A percentile compares a stretch with the other conserved stretches of the same genome.
Conservation (phyloP, 2,888 invertebrate genomes). For the Amiota minor region DNA sequence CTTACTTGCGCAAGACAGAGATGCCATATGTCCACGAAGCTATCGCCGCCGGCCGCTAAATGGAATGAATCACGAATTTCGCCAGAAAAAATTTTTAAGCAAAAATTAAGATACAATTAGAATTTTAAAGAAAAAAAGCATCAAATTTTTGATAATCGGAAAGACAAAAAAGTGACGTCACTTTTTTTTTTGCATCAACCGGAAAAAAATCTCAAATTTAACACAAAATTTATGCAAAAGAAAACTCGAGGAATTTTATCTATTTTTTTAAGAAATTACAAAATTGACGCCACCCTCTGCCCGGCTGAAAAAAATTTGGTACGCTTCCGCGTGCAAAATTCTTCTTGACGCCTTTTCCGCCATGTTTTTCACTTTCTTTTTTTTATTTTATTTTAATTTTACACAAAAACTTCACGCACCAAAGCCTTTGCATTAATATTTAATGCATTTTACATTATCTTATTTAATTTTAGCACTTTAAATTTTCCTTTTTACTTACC, state of each 20-base stretch:
- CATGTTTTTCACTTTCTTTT: constrained; percentile 43
- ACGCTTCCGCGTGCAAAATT: background rate
- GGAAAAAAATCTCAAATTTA: background rate
- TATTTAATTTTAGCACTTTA: background rate
- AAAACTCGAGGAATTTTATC: background rate
- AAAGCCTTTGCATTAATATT: background rate
- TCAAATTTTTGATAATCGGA: background rate
- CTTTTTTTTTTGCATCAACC: background rate
- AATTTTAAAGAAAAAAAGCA: background rate
- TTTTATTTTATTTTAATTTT: background rate
- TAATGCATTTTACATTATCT: background rate
- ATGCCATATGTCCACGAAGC: background rate
- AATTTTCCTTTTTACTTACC: constrained; percentile 59
- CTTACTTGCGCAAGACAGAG: background rate
- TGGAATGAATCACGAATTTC: background rate
- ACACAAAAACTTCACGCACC: background rate
- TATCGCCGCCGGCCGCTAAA: background rate
- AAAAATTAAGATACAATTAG: background rate
- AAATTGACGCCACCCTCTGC: constrained; percentile 52
- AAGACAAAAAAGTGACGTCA: background rate
- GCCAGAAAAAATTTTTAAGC: background rate
- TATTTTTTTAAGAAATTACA: background rate
- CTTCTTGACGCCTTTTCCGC: background rate
- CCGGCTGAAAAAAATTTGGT: background rate
- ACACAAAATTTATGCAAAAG: background rate